Conservation (phyloP, 1,140 invertebrate genomes). For the Glossosoma conforme region DNA sequence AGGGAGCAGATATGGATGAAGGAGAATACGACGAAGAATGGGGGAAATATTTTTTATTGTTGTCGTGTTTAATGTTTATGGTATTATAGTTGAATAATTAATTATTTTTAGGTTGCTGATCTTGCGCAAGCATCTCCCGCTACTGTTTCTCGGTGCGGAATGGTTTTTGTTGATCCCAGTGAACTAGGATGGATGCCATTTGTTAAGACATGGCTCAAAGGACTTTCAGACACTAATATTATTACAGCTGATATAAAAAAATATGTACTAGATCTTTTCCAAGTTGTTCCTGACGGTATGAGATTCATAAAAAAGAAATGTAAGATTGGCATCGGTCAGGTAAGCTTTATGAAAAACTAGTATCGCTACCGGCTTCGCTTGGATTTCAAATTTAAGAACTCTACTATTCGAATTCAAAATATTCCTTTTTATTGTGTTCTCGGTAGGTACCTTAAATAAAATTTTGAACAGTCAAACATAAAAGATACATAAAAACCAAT, state of each 20-base stretch:
- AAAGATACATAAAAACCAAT: too few species aligned
- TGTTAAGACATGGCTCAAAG: conserved; percentile 38
- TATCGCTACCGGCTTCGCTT: too few species aligned
- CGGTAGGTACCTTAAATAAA: too few species aligned
- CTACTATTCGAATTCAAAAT: too few species aligned
- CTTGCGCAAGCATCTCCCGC: conserved; percentile 82
- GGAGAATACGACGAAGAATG: too few species aligned
- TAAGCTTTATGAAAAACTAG: too few species aligned
- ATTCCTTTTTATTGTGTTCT: too few species aligned
- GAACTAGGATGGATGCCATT: conserved; percentile 55
- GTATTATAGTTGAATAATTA: conserved; percentile 71
- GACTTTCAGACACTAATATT: conserved; percentile 36
- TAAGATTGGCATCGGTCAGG: conserved; percentile 42
- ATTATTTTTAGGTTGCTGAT: conserved; percentile 72
- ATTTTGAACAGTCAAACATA: too few species aligned
- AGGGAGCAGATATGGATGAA: too few species aligned
- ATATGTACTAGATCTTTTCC: conserved; percentile 55
- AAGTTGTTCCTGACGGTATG: conserved; percentile 52
- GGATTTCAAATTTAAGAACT: too few species aligned
- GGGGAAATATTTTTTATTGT: too few species aligned
- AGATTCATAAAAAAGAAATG: conserved; percentile 45
- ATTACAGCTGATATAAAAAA: conserved; percentile 49
- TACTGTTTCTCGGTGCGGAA: conserved; percentile 78
- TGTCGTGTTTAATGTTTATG: conserved; percentile 76
- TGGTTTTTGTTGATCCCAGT: conserved; percentile 86